A percentile compares a stretch with the other conserved stretches of the same genome.
Evolutionary conservation across 2,113 vertebrate genomes (phyloP).

Genomic region (Prunella fulvescens): DNA sequence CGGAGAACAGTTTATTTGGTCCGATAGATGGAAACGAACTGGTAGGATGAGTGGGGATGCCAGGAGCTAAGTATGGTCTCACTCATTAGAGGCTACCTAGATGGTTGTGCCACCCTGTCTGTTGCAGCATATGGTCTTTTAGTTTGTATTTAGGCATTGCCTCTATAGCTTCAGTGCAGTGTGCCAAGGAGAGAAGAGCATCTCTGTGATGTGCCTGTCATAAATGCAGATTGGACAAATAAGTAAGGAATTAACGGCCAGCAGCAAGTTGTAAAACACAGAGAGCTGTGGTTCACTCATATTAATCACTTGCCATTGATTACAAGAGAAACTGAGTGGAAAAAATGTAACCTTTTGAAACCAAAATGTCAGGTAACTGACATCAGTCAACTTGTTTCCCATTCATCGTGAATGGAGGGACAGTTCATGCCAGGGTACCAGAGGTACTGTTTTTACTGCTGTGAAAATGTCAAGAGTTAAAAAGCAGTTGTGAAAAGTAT

Average conservation of each 20-base stretch:
- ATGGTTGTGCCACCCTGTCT: neutral
- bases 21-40: neutral
- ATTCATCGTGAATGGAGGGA: neutral
- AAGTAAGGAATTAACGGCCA: neutral
- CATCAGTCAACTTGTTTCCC: neutral
- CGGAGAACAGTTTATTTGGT: neutral
- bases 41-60: neutral
- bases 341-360: constrained; percentile 39
- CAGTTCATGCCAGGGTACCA: neutral
- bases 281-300: neutral
- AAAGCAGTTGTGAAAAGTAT: neutral
- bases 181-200: neutral
- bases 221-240: constrained; percentile 18
- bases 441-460: neutral
- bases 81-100: neutral
- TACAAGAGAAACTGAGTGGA: neutral
- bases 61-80: neutral
- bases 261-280: constrained; percentile 9
- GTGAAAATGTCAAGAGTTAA: constrained; percentile 49
- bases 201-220: neutral
- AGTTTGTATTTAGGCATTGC: neutral
- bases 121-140: neutral
- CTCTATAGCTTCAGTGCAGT: neutral
- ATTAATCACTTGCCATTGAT: constrained; percentile 15
- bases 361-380: constrained; percentile 12